Evolutionary conservation across 2,797 vertebrate species (phyloP).

Genomic region (Anabas testudineus): DNA sequence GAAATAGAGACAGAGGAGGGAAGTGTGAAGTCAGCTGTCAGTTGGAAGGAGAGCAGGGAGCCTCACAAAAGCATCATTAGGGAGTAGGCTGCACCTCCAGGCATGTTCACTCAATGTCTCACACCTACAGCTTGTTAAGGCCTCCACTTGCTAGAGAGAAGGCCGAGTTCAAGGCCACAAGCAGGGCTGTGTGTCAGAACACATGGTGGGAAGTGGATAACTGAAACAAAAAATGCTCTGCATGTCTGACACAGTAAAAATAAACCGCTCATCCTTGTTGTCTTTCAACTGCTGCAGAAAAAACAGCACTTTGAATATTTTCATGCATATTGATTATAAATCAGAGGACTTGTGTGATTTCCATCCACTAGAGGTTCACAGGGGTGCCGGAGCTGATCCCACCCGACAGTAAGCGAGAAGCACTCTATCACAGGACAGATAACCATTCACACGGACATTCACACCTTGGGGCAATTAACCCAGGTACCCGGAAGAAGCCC

Average conservation of each 20-base stretch:
- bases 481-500: too few relatives aligned
- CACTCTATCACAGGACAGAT: too few relatives aligned
- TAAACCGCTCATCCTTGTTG: slow-evolving; percentile 19
- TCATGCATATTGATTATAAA: not conserved
- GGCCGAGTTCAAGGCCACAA: slow-evolving; percentile 41
- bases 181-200: slow-evolving; percentile 26
- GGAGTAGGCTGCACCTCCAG: slow-evolving; percentile 57
- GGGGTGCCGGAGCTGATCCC: too few relatives aligned
- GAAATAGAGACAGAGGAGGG: slow-evolving; percentile 8
- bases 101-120: slow-evolving; percentile 59
- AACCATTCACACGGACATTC: too few relatives aligned
- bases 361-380: too few relatives aligned
- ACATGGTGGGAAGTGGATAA: slow-evolving; percentile 38
- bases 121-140: slow-evolving; percentile 56
- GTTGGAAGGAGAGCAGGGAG: slow-evolving; percentile 27
- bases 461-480: too few relatives aligned
- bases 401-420: too few relatives aligned
- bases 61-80: slow-evolving; percentile 68
- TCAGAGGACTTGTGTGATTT: not conserved
- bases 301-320: not conserved
- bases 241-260: slow-evolving; percentile 40
- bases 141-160: slow-evolving; percentile 43
- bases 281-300: not conserved
- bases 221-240: slow-evolving; percentile 39
- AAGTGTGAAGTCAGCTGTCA: slow-evolving; percentile 36